Percentiles rank a stretch among this genome's conserved stretches.
phyloP scores from a whole-genome alignment of 2,888 invertebrate species.

The Ectropis crepuscularia region DNA sequence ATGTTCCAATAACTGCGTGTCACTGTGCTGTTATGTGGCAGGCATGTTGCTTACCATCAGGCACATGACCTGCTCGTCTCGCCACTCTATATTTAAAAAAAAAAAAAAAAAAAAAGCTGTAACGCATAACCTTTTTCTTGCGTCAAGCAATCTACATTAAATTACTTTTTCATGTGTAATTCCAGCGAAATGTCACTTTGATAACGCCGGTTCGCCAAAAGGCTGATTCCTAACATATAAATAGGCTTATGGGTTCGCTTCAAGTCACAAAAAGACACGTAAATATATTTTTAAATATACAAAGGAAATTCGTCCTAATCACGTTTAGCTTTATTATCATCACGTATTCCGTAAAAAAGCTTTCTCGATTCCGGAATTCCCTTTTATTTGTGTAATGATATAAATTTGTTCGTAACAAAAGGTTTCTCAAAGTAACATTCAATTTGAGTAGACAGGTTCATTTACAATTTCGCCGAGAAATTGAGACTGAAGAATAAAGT shows the following conservation, averaged over 20 bases:
- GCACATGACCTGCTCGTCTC: too few species aligned
- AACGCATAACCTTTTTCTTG: too few species aligned
- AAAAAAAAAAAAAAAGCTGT: too few species aligned
- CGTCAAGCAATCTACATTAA: too few species aligned
- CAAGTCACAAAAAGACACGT: background rate
- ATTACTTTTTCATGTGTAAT: too few species aligned
- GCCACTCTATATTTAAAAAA: too few species aligned
- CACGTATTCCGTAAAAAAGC: constrained; percentile 8
- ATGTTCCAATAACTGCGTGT: too few species aligned
- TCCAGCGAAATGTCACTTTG: too few species aligned
- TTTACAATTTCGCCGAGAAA: constrained; percentile 22
- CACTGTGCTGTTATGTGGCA: too few species aligned
- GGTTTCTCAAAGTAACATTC: constrained; percentile 16
- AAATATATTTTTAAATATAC: background rate
- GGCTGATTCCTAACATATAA: background rate
- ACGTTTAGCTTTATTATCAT: constrained; percentile 15
- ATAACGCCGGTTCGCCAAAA: too few species aligned
- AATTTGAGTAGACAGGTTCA: constrained; percentile 20
- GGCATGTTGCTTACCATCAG: too few species aligned
- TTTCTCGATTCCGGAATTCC: constrained; percentile 19
- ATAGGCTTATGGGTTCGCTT: background rate
- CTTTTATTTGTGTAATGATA: constrained; percentile 19
- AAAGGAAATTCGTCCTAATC: constrained; percentile 11
- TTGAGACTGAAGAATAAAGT: constrained; percentile 6
- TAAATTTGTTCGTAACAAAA: constrained; percentile 27